phyloP scores from a whole-genome alignment of 2,113 vertebrate genomes.

The Cinclus mexicanus region DNA sequence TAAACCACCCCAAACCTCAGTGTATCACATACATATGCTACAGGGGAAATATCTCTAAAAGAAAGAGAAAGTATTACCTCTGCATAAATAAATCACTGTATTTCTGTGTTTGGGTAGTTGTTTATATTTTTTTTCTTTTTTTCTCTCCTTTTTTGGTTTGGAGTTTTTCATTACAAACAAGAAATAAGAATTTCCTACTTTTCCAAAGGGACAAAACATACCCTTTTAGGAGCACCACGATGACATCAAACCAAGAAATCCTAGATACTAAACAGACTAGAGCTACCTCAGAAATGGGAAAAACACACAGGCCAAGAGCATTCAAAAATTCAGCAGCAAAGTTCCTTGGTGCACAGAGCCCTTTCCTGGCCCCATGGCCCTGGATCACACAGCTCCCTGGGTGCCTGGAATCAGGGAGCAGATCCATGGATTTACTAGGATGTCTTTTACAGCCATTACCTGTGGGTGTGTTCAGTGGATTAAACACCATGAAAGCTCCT shows the following conservation, averaged over 20 bases:
- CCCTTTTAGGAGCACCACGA: neutral
- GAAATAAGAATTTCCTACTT: neutral
- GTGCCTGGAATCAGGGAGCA: accelerated
- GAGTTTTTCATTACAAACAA: neutral
- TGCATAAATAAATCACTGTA: neutral
- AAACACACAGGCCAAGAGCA: neutral
- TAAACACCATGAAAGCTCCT: accelerated
- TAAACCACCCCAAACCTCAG: neutral
- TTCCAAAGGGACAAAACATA: neutral
- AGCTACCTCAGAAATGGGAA: neutral
- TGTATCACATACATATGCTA: neutral
- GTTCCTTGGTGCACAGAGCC: neutral
- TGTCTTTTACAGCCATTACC: no score
- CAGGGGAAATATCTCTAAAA: neutral
- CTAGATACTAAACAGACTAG: neutral
- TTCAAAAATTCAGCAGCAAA: neutral
- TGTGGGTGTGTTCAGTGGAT: neutral
- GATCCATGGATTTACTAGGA: neutral
- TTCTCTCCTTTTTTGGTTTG: neutral
- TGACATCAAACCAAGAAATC: neutral
- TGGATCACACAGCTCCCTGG: accelerated
- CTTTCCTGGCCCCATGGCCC: neutral
- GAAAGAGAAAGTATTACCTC: neutral
- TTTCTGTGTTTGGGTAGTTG: neutral
- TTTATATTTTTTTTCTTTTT: neutral